Percentiles rank a stretch among this genome's conserved stretches.
Conservation (phyloP, 1,140 invertebrate species). For the Chelonus insularis region DNA sequence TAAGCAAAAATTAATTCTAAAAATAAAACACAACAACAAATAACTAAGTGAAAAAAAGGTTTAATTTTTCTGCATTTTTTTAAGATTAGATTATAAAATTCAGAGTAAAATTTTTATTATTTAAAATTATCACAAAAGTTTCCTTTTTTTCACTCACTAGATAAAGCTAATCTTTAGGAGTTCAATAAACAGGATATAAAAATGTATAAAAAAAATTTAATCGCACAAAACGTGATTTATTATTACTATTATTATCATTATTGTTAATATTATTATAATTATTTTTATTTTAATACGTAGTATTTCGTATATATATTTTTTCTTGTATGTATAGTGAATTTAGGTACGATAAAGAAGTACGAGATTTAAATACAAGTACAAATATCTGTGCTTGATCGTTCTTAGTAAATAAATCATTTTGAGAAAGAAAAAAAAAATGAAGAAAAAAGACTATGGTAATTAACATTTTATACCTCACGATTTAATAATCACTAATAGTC, state of each 20-base stretch:
- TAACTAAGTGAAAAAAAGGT: conserved; percentile 36
- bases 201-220: conserved; percentile 20
- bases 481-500: too few species aligned
- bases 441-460: too few species aligned
- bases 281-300: conserved; percentile 51
- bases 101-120: too few species aligned
- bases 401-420: conserved; percentile 26
- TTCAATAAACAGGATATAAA: too few species aligned
- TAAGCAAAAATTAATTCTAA: conserved; percentile 14
- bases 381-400: conserved; percentile 33
- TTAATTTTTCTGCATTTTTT: background rate
- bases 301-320: conserved; percentile 41
- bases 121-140: too few species aligned
- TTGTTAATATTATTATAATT: too few species aligned
- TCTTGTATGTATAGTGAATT: conserved; percentile 43
- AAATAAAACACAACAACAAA: conserved; percentile 25
- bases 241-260: conserved; percentile 37
- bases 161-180: too few species aligned
- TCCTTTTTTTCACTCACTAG: too few species aligned
- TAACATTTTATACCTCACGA: too few species aligned
- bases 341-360: conserved; percentile 48
- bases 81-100: too few species aligned
- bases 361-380: conserved; percentile 49
- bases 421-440: too few species aligned
- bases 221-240: conserved; percentile 39